phyloP scores from a whole-genome alignment of 2,888 invertebrate genomes.

The Prosapia bicincta region DNA sequence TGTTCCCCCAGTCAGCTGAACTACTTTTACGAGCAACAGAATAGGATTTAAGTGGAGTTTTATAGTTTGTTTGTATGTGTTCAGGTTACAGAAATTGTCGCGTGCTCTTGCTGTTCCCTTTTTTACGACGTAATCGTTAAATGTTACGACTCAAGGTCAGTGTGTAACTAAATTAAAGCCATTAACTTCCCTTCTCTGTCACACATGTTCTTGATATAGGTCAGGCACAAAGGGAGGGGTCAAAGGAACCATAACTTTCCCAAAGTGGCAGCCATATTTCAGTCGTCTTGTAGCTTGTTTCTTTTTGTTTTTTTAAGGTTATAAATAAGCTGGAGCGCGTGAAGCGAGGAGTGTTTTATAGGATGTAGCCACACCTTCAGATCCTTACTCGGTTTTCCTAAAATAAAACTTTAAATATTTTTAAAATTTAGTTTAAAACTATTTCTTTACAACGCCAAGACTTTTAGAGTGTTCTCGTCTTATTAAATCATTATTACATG shows the following conservation, averaged over 20 bases:
- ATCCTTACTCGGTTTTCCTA: too few relatives aligned
- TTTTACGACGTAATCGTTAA: not conserved
- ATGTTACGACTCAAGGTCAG: not conserved
- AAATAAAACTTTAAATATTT: too few relatives aligned
- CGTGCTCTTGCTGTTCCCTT: conserved; percentile 10
- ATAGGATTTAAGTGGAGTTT: conserved; percentile 33
- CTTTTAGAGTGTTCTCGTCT: too few relatives aligned
- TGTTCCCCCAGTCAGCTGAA: conserved; percentile 21
- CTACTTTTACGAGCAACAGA: conserved; percentile 18
- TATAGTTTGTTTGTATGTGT: conserved; percentile 40
- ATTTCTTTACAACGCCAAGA: too few relatives aligned
- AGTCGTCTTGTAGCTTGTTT: not conserved
- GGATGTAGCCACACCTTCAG: not conserved
- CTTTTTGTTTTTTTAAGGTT: not conserved
- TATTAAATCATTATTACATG: too few relatives aligned
- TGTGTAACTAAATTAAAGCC: not conserved
- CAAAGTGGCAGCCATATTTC: not conserved
- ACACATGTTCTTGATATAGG: not conserved
- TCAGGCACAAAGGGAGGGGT: not conserved
- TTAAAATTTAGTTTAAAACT: too few relatives aligned
- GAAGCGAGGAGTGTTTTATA: not conserved
- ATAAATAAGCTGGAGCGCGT: not conserved
- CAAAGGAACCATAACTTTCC: not conserved
- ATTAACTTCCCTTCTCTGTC: not conserved
- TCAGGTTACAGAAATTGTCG: conserved; percentile 13